phyloP scores from a whole-genome alignment of 2,888 invertebrate genomes.

The Platerodrilus igneus region DNA sequence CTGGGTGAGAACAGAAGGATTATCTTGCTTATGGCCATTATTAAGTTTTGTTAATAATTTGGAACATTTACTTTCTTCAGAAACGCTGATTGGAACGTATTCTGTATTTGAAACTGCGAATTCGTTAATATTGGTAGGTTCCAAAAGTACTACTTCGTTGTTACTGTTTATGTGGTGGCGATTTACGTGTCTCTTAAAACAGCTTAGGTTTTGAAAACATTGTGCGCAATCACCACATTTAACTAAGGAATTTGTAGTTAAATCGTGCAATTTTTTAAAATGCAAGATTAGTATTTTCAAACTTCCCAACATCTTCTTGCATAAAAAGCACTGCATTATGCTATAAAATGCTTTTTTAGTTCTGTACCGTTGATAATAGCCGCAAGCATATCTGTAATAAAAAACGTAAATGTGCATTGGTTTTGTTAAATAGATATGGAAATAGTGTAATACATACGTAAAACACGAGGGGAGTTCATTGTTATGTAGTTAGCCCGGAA shows the following conservation, averaged over 20 bases:
- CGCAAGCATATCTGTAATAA: no score
- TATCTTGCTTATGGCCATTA: neutral
- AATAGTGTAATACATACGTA: no score
- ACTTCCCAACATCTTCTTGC: conserved; percentile 4
- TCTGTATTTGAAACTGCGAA: no score
- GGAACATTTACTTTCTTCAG: neutral
- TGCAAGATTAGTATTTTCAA: conserved; percentile 10
- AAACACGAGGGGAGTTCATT: no score
- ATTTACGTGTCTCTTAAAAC: conserved; percentile 18
- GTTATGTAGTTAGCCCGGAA: no score
- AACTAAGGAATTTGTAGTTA: conserved; percentile 4
- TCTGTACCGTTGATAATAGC: no score
- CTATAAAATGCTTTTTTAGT: neutral
- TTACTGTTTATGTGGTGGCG: conserved; percentile 7
- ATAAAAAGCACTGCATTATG: conserved; percentile 12
- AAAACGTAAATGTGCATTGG: no score
- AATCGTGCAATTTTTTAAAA: conserved; percentile 11
- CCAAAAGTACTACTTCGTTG: neutral
- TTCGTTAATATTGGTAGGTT: neutral
- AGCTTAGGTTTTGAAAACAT: conserved; percentile 15
- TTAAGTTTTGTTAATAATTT: neutral
- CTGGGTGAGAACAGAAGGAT: no score
- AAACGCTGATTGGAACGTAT: no score
- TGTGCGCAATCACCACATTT: conserved; percentile 9
- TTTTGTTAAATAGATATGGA: no score